Percentiles rank a stretch among this genome's conserved stretches.
Conservation (phyloP, 64 coral and sea anemone genomes). For the Anthopleura sola region DNA sequence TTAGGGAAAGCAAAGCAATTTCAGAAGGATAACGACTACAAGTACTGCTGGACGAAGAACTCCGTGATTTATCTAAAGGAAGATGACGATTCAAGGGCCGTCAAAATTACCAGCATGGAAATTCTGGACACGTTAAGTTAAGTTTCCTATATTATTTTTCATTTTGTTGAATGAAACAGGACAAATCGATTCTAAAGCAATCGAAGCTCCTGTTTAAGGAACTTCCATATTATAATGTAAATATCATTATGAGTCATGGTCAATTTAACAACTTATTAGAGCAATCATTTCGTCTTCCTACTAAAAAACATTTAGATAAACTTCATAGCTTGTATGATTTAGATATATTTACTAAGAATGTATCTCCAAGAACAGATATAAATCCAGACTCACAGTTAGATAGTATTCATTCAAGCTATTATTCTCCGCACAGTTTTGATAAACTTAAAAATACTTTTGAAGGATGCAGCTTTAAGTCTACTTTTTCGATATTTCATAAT, state of each 20-base stretch:
- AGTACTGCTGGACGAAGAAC: slow-evolving; percentile 70
- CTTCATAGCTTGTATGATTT: slow-evolving; percentile 17
- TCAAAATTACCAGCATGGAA: slow-evolving; percentile 33
- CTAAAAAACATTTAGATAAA: slow-evolving; percentile 12
- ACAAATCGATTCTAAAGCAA: not conserved
- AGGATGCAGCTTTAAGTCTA: not conserved
- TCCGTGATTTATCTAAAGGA: slow-evolving; percentile 39
- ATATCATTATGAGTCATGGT: slow-evolving; percentile 1
- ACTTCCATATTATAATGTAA: slow-evolving; percentile 14
- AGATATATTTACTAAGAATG: slow-evolving; percentile 17
- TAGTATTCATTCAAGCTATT: slow-evolving; percentile 4
- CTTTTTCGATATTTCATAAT: slow-evolving; percentile 39
- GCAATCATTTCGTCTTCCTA: not conserved
- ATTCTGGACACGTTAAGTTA: not conserved
- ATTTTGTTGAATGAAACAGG: not conserved
- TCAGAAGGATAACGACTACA: slow-evolving; percentile 48
- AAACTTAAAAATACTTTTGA: not conserved
- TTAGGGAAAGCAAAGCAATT: slow-evolving; percentile 51
- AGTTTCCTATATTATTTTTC: not conserved
- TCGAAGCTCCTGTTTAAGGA: not conserved
- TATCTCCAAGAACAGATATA: not conserved
- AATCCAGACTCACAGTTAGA: slow-evolving; percentile 6
- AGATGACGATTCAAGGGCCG: slow-evolving; percentile 30
- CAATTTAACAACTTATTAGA: not conserved
- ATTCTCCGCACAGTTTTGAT: slow-evolving; percentile 12